These are phyloP conservation scores for Pteropus rufus DNA, from an alignment of 2,797 vertebrate genomes.

Conservation along the genomic window DNA sequence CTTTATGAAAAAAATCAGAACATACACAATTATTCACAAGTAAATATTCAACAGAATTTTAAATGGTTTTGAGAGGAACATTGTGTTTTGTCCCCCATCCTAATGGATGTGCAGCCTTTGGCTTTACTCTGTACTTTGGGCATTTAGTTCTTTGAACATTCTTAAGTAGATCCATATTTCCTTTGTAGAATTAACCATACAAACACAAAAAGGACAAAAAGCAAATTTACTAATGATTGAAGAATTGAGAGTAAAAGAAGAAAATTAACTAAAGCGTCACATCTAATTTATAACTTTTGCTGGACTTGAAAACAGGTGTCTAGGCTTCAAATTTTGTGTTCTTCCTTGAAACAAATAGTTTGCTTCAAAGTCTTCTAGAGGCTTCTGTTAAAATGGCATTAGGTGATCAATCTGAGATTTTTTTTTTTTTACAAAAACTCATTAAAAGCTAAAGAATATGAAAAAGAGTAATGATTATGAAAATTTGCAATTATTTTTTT, in stretches of 20 bases:
- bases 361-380: background rate
- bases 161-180: background rate
- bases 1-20: background rate
- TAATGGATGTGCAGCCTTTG: background rate
- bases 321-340: background rate
- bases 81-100: background rate
- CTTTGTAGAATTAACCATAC: background rate
- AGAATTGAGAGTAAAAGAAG: background rate
- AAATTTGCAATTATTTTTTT: background rate
- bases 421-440: background rate
- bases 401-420: background rate
- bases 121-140: background rate
- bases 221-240: background rate
- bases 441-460: background rate
- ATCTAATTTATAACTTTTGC: background rate
- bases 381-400: background rate
- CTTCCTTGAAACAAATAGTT: background rate
- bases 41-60: background rate
- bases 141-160: background rate
- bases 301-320: background rate
- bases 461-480: background rate
- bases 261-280: background rate
- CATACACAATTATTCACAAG: background rate
- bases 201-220: background rate
- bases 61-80: background rate